phyloP scores from a whole-genome alignment of 35 echinoderm and acorn worm genomes.

The Diadema setosum region DNA sequence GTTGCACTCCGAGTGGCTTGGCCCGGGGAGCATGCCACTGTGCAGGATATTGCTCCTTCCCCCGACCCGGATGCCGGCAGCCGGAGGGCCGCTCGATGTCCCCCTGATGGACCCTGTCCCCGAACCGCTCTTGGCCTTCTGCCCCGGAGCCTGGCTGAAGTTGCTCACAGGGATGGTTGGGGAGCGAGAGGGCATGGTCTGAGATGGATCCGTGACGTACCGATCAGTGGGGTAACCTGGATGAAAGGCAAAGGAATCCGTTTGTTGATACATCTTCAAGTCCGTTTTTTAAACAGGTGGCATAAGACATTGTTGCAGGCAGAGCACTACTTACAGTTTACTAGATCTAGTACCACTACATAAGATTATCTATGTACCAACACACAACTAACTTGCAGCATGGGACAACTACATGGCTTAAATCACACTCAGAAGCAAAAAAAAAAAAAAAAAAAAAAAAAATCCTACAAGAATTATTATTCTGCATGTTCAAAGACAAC shows the following conservation, averaged over 20 bases:
- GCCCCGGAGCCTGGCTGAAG: constrained; percentile 44
- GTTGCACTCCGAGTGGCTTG: constrained; percentile 82
- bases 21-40: constrained; percentile 5
- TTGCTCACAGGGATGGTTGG: background rate
- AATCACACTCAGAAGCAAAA: too few species aligned
- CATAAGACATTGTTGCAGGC: too few species aligned
- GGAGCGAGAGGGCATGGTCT: background rate
- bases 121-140: constrained; percentile 47
- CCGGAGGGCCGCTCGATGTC: background rate
- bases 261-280: too few species aligned
- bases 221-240: background rate
- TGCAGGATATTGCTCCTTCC: background rate
- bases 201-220: background rate
- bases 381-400: too few species aligned
- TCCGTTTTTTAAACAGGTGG: too few species aligned
- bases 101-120: background rate
- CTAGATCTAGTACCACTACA: too few species aligned
- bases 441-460: too few species aligned
- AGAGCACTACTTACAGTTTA: too few species aligned
- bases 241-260: background rate
- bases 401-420: too few species aligned
- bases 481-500: too few species aligned
- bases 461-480: too few species aligned
- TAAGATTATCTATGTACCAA: too few species aligned
- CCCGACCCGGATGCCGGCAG: background rate